Conservation (phyloP, 1,140 invertebrate genomes). For the Aphaenogaster floridana region DNA sequence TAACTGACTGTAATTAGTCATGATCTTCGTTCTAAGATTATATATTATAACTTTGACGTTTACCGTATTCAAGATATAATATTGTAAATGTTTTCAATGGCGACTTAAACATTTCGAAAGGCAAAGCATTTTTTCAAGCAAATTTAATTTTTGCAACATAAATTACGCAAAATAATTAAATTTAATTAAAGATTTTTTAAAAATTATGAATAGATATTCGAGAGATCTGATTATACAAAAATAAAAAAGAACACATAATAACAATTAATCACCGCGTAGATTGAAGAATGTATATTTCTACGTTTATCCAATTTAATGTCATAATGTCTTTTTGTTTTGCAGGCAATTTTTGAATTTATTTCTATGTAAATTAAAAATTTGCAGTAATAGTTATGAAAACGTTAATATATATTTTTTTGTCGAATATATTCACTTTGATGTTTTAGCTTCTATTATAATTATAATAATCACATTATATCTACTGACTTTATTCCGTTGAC, state of each 20-base stretch:
- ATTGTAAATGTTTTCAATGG: background rate
- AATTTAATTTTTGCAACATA: background rate
- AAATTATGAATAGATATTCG: background rate
- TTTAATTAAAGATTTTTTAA: background rate
- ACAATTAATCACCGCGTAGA: background rate
- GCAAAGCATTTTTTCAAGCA: background rate
- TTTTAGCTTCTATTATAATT: conserved; percentile 7
- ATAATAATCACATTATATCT: background rate
- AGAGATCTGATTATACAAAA: background rate
- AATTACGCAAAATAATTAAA: background rate
- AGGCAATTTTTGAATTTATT: background rate
- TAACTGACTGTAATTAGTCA: background rate
- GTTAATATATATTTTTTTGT: background rate
- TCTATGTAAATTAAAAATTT: conserved; percentile 4
- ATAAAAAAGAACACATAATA: background rate
- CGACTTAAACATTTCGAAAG: background rate
- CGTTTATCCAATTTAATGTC: background rate
- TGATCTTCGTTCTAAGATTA: background rate
- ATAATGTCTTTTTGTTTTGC: background rate
- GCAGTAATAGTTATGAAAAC: background rate
- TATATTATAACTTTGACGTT: background rate
- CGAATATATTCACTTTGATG: background rate
- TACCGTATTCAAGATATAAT: background rate
- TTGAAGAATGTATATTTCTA: background rate
- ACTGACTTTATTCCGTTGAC: background rate